Evolutionary conservation across 2,113 vertebrate species (phyloP).

Genomic region (Emberiza fucata): DNA sequence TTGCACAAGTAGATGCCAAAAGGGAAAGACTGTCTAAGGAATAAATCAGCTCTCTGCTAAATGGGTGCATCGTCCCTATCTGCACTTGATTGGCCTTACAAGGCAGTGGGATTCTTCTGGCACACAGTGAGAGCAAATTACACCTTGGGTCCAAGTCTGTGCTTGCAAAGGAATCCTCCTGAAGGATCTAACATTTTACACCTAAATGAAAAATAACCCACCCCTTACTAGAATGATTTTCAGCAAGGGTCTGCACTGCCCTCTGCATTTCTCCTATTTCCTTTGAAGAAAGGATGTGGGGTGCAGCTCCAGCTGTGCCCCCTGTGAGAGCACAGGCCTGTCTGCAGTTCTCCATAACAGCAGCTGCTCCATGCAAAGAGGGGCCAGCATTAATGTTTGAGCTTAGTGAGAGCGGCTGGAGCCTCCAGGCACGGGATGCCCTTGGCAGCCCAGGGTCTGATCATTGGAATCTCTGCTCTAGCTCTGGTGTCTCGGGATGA

Average conservation of each 20-base stretch:
- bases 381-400: not conserved
- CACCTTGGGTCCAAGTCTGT: not conserved
- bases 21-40: not conserved
- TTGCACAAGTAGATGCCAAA: conserved; percentile 7
- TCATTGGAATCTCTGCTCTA: not conserved
- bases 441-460: not conserved
- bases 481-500: not conserved
- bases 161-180: not conserved
- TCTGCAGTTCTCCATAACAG: not conserved
- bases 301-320: not conserved
- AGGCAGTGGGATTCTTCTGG: not conserved
- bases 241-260: not conserved
- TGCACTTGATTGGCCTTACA: not conserved
- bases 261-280: not conserved
- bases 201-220: not conserved
- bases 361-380: not conserved
- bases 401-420: not conserved
- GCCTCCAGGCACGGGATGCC: fast-evolving
- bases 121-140: not conserved
- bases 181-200: not conserved
- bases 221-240: not conserved
- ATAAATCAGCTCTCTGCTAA: not conserved
- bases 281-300: not conserved
- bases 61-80: not conserved
- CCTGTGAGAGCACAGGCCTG: not conserved